Percentiles rank a stretch among this genome's conserved stretches.
phyloP scores from a whole-genome alignment of 2,888 invertebrate genomes.

The Sericinus montela region DNA sequence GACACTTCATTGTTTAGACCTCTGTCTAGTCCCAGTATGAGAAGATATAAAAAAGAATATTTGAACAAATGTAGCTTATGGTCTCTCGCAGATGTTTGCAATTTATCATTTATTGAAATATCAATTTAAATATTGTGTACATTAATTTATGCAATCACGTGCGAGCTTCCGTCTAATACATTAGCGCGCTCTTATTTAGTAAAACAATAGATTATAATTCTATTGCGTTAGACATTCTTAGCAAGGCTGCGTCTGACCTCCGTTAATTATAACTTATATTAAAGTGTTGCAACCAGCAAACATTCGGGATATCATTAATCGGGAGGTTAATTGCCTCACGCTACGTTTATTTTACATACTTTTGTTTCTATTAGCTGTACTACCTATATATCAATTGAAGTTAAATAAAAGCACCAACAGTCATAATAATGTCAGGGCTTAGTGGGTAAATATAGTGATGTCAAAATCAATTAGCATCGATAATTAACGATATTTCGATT shows the following conservation, averaged over 20 bases:
- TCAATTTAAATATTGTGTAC: too few relatives aligned
- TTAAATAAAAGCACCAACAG: too few relatives aligned
- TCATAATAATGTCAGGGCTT: too few relatives aligned
- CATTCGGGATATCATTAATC: not conserved
- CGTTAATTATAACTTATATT: not conserved
- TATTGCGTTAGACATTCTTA: constrained; percentile 12
- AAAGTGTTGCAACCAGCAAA: not conserved
- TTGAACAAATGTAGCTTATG: not conserved
- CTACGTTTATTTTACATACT: too few relatives aligned
- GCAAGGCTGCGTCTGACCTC: constrained; percentile 11
- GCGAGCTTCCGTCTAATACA: constrained; percentile 3
- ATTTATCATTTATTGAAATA: too few relatives aligned
- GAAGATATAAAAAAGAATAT: too few relatives aligned
- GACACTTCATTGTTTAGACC: too few relatives aligned
- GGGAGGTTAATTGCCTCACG: too few relatives aligned
- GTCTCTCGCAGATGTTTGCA: not conserved
- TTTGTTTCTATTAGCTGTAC: too few relatives aligned
- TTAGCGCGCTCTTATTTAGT: constrained; percentile 13
- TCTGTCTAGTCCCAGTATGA: too few relatives aligned
- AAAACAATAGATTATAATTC: constrained; percentile 17
- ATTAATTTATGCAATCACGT: not conserved
- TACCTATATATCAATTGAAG: too few relatives aligned
- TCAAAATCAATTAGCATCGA: constrained; percentile 6
- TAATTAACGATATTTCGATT: constrained; percentile 4
- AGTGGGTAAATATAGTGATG: not conserved